Evolutionary conservation across 2,797 vertebrate genomes (phyloP), one percentile per base, ranked within the genome.

Genomic region (Chromis chromis): DNA sequence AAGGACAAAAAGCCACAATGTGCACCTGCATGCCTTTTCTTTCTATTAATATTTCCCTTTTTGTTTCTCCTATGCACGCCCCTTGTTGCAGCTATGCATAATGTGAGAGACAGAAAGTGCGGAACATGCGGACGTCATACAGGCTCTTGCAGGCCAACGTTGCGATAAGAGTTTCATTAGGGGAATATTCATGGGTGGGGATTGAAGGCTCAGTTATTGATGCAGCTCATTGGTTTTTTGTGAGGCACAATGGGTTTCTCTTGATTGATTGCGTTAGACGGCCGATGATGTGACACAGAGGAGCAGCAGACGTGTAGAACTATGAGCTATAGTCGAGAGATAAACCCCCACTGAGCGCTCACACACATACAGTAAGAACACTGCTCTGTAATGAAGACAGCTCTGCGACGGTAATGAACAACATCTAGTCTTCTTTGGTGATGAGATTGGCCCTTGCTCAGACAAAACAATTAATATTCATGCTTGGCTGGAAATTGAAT

Each of bases 391-490:
- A 92, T 89, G 81, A 89, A 83, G 86, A 88, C 89, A 80, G 84
- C 79, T 75, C 72, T 73, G 40, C 49, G 77, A 83, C 33, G 28
- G 70, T 91, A 91, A 90, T 89, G 88, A 91, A 91, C 76, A 85
- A 82, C 86, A 80, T 78, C 59, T 59, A 59, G 71, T 76, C 78
- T 70, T 87, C 79, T 79, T 73, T 82, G 62, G 55, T 40, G 48
- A 65, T 4, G 59, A 86, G 71, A 83, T 78, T 79, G 83, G 76
- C 58, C 77, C 70, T 77, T 80, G 69, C 72, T 81, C 74, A 79
- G 83, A 86, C 74, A 72, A 90, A 89, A 89, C 83, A 83, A 90
- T 92, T 88, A 81, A 91, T 91, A 86, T 87, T 83, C 77, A 84
- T 70, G 84, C 80, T 86, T 74, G 76, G 70, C 68, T 89, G 65